Conservation (phyloP, 1,140 invertebrate genomes). For the Ceratitis capitata region DNA sequence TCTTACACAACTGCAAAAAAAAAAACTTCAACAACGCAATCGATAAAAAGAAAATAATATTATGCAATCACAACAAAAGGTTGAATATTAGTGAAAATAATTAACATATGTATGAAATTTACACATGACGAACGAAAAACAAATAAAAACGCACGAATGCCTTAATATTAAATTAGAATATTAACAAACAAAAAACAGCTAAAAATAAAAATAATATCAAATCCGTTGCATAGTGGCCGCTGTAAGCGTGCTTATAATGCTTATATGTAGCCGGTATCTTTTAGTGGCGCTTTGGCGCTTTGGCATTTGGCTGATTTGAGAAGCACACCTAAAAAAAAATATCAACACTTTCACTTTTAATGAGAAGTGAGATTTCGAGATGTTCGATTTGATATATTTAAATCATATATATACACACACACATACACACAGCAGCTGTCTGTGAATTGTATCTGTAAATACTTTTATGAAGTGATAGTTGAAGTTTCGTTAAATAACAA, state of each 20-base stretch:
- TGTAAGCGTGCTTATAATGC: background rate
- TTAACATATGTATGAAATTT: background rate
- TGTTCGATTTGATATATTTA: background rate
- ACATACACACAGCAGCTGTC: background rate
- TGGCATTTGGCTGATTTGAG: background rate
- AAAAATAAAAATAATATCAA: background rate
- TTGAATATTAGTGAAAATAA: background rate
- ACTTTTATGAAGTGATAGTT: background rate
- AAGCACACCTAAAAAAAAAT: background rate
- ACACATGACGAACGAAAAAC: background rate
- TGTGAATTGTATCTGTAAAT: background rate
- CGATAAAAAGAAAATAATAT: background rate
- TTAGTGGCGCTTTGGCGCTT: background rate
- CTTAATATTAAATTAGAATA: background rate
- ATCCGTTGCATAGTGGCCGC: background rate
- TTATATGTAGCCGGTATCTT: background rate
- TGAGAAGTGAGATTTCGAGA: slow-evolving; percentile 1
- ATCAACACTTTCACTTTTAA: slow-evolving; percentile 17
- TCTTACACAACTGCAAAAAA: background rate
- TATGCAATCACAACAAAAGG: background rate
- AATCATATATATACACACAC: background rate
- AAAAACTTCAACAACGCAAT: background rate
- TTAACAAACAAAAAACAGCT: background rate
- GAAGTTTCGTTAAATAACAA: background rate
- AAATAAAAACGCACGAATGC: background rate